Base-by-base conservation (phyloP, 2,113 vertebrate species). In the Corynorhinus townsendii region DNA sequence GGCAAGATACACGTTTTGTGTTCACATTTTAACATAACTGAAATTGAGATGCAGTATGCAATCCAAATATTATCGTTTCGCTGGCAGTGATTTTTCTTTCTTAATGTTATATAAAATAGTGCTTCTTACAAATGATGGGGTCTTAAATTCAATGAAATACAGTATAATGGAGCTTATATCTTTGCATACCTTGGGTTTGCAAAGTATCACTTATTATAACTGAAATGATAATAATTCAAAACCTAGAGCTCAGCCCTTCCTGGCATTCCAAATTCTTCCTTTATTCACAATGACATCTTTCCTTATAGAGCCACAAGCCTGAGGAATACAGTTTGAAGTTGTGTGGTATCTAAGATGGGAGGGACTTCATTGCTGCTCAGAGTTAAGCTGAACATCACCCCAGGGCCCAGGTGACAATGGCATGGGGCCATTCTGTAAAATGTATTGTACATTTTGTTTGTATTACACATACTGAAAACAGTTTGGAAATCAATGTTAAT, bases 11-110 rank as follows among this genome's bases (percentile, higher is more conserved):
- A 66, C 2, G 14, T 75, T 89, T 62, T 85, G 24, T 30, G 54
- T 38, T 35, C 14, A 86, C 6, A 30, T 66, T 73, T 89, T 87
- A 91, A 77, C n/a, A 33, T 59, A 54, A 85, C 28, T 87, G 81
- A 93, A 96, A 93, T 45, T 90, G 33, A 77, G 68, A 92, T 93
- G 30, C 11, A 81, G 64, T 52, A 91, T 68, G 54, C 30, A 91
- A 66, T 87, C 38, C 40, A 73, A 24, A 77, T 73, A 95, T 89
- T 54, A 77, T 45, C 79, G 33, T 77, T 96, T 77, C 87, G 59
- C 52, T 91, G 88, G 87, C 38, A 81, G 64, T 64, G 72, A 92
- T 90, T 93, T 96, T 92, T 86, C 79, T 96, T 93, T 87, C 76
- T 87, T 95, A 92, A 93, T 87, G 89, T 45, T 59, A 94, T 0